Percentiles rank a stretch among this genome's conserved stretches.
Conservation (phyloP, 2,797 vertebrate genomes). For the Heteromormyrus szaboi region DNA sequence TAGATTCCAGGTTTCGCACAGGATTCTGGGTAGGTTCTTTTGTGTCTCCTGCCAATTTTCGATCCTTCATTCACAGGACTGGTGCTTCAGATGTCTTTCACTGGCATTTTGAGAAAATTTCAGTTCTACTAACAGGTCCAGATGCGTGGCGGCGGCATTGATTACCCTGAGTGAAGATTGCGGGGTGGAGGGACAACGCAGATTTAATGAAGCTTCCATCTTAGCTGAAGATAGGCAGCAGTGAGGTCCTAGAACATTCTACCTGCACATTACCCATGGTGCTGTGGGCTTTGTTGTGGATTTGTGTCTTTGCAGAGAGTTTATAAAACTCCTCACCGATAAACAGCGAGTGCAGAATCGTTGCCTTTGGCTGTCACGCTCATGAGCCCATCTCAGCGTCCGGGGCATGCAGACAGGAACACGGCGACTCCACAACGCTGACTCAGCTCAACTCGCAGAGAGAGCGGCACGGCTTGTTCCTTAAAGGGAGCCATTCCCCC, state of each 20-base stretch:
- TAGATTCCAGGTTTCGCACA: background rate
- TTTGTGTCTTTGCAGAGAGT: background rate
- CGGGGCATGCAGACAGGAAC: background rate
- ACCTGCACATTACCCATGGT: background rate
- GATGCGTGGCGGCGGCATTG: background rate
- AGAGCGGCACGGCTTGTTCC: background rate
- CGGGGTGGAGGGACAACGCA: background rate
- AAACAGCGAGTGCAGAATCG: background rate
- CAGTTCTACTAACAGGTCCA: background rate
- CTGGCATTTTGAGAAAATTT: background rate
- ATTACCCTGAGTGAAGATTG: background rate
- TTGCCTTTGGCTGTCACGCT: background rate
- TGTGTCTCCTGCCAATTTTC: background rate
- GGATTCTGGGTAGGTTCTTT: background rate
- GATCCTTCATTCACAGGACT: background rate
- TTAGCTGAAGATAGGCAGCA: background rate
- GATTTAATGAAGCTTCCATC: background rate
- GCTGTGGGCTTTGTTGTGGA: background rate
- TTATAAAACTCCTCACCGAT: background rate
- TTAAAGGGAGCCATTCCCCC: background rate
- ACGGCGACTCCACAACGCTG: background rate
- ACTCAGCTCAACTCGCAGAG: background rate
- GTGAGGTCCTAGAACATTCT: background rate
- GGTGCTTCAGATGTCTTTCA: background rate
- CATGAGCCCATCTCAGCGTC: background rate